Conservation (phyloP, 1,140 invertebrate species). For the Ceratitis capitata region DNA sequence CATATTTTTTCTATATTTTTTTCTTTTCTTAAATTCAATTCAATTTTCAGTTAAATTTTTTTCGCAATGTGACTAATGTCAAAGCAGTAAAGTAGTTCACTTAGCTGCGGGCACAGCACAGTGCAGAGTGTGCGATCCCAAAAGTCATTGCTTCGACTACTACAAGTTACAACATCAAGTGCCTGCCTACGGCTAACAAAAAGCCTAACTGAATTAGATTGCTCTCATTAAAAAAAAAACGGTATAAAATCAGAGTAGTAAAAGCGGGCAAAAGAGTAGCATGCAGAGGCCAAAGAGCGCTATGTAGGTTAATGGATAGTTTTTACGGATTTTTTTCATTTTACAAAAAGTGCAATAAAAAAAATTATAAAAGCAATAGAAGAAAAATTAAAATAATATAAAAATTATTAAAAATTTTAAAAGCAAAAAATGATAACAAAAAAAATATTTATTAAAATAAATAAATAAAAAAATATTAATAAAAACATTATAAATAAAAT, state of each 20-base stretch:
- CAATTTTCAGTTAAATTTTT: too few species aligned
- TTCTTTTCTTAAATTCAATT: too few species aligned
- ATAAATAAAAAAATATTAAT: neutral
- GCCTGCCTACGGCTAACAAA: neutral
- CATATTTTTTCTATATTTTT: too few species aligned
- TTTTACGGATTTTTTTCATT: neutral
- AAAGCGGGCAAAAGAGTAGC: neutral
- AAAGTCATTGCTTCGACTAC: neutral
- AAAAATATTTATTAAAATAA: neutral
- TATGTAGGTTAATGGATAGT: slow-evolving; percentile 15
- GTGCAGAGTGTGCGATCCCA: neutral
- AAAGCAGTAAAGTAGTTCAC: neutral
- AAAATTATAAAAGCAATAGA: neutral
- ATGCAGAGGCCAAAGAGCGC: neutral
- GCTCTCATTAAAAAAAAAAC: neutral
- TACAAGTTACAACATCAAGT: neutral
- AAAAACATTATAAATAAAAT: neutral
- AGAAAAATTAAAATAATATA: neutral
- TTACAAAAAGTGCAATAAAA: neutral
- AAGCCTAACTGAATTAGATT: neutral
- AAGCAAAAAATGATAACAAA: neutral
- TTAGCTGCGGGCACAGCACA: too few species aligned
- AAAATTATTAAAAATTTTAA: neutral
- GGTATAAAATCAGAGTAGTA: neutral
- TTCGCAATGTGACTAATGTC: too few species aligned